These are phyloP conservation scores for Rhagium mordax DNA, from an alignment of 2,888 invertebrate species.

Conservation along the genomic window DNA sequence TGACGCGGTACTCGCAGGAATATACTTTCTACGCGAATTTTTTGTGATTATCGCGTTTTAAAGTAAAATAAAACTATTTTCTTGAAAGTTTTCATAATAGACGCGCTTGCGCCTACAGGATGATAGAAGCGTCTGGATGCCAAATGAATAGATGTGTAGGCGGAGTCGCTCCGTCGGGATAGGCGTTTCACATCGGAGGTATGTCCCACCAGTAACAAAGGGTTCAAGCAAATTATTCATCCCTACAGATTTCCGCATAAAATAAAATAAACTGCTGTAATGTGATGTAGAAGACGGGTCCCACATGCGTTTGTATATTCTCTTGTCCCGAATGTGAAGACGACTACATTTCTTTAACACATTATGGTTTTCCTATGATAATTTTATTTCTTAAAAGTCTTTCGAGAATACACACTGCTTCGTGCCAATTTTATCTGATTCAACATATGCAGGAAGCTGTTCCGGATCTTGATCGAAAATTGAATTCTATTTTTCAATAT, in stretches of 20 bases:
- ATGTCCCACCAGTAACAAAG: constrained; percentile 68
- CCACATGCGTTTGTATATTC: constrained; percentile 61
- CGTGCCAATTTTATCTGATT: constrained; percentile 54
- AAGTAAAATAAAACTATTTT: constrained; percentile 45
- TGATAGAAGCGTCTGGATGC: constrained; percentile 61
- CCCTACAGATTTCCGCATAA: constrained; percentile 68
- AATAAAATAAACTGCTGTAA: constrained; percentile 63
- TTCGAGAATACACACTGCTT: constrained; percentile 38
- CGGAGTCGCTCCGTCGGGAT: constrained; percentile 65
- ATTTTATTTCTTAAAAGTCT: constrained; percentile 55
- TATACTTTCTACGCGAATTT: background rate
- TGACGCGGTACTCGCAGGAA: background rate
- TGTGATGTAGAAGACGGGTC: constrained; percentile 60
- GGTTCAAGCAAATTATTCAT: constrained; percentile 69
- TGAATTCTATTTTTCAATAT: constrained; percentile 32
- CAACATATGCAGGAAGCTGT: constrained; percentile 44
- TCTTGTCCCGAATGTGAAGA: constrained; percentile 46
- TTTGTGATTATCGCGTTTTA: constrained; percentile 7
- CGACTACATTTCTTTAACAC: constrained; percentile 44
- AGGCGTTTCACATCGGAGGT: constrained; percentile 67
- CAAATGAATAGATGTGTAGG: constrained; percentile 68
- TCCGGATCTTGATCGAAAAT: constrained; percentile 39
- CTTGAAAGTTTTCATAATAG: constrained; percentile 56
- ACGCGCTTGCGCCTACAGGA: constrained; percentile 62
- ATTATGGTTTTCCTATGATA: constrained; percentile 61